A percentile compares a stretch with the other conserved stretches of the same genome.
phyloP scores from a whole-genome alignment of 2,797 vertebrate genomes.

The Eremophila alpestris region DNA sequence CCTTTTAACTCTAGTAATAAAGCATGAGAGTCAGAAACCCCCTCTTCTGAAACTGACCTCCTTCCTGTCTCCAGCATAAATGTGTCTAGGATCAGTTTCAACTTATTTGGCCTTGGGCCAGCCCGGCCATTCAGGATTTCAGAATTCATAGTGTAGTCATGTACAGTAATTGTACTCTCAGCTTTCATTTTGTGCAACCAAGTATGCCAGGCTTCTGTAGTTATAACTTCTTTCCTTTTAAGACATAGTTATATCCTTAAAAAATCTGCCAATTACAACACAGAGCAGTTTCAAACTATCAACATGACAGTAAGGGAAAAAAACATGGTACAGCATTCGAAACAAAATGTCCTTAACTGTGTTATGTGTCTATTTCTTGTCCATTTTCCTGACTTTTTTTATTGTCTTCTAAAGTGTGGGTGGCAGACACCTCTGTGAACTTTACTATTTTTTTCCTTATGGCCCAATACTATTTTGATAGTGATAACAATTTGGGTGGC shows the following conservation, averaged over 20 bases:
- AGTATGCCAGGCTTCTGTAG: neutral
- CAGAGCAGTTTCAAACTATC: neutral
- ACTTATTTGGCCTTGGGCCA: neutral
- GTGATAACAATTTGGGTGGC: neutral
- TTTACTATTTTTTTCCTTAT: slow-evolving; percentile 5
- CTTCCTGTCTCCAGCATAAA: neutral
- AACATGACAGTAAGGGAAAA: neutral
- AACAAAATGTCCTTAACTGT: neutral
- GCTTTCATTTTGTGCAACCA: neutral
- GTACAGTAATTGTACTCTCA: neutral
- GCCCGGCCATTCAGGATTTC: neutral
- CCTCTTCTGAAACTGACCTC: neutral
- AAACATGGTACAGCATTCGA: neutral
- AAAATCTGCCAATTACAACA: neutral
- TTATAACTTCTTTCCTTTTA: neutral
- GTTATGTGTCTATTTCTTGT: neutral
- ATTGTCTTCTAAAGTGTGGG: neutral
- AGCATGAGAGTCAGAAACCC: neutral
- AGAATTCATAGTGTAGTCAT: neutral
- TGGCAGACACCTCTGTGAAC: neutral
- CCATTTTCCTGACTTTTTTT: neutral
- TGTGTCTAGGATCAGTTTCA: neutral
- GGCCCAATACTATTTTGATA: slow-evolving; percentile 38
- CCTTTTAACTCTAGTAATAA: neutral
- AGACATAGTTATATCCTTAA: neutral